These are phyloP conservation scores for Dinothrombium tinctorium DNA, from an alignment of 1,140 invertebrate species.

Conservation along the genomic window DNA sequence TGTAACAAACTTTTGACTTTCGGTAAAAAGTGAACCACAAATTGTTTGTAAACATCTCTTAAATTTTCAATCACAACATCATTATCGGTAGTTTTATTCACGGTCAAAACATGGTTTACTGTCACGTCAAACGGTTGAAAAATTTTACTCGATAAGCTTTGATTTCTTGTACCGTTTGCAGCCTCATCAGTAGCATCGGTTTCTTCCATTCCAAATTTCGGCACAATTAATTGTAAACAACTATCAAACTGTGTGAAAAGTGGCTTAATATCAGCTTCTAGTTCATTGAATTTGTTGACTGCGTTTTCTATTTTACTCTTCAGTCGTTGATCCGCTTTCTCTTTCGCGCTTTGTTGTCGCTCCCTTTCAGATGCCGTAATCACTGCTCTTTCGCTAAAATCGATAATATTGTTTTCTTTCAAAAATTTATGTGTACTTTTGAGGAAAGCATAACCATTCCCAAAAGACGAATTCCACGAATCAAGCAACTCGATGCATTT, in stretches of 20 bases:
- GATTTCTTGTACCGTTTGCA: no score
- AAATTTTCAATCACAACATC: conserved; percentile 16
- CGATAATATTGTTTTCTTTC: conserved; percentile 19
- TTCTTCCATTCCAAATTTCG: conserved; percentile 13
- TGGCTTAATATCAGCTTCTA: conserved; percentile 9
- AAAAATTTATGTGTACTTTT: conserved; percentile 25
- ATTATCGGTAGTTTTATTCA: conserved; percentile 7
- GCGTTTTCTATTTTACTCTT: conserved; percentile 17
- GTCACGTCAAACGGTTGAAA: conserved; percentile 4
- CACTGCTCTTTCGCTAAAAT: conserved; percentile 6
- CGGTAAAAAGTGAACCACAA: conserved; percentile 13
- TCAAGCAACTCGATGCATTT: conserved; percentile 24
- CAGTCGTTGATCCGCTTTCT: conserved; percentile 15
- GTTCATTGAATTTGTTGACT: conserved; percentile 6
- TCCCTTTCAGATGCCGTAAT: conserved; percentile 12
- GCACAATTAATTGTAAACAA: conserved; percentile 23
- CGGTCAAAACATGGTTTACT: conserved; percentile 2
- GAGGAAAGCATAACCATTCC: conserved; percentile 26
- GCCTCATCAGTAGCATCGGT: no score
- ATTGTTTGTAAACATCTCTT: conserved; percentile 16
- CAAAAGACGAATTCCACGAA: conserved; percentile 28
- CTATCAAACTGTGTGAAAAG: conserved; percentile 20
- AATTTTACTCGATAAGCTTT: conserved; percentile 3
- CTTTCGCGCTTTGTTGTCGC: conserved; percentile 16
- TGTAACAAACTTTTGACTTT: conserved; percentile 12